Percentiles rank a stretch among this genome's conserved stretches.
Conservation (phyloP, 2,113 vertebrate genomes). For the Planiliza haematocheilus region DNA sequence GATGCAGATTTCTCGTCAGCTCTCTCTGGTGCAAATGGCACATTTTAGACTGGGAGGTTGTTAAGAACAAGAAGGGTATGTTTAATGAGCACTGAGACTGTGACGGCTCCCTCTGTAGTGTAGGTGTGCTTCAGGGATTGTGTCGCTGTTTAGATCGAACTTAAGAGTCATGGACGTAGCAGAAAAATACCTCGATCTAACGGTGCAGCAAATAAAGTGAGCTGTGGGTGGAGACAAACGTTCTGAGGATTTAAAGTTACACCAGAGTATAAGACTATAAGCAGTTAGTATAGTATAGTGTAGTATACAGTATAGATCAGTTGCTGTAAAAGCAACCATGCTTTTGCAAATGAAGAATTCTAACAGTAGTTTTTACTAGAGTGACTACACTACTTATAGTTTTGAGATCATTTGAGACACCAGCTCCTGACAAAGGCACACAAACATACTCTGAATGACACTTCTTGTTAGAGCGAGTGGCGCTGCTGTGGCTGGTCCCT, state of each 20-base stretch:
- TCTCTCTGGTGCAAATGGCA: slow-evolving; percentile 20
- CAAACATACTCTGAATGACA: slow-evolving; percentile 1
- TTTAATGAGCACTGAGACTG: slow-evolving; percentile 54
- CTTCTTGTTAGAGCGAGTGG: slow-evolving; percentile 5
- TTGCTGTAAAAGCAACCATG: too few species aligned
- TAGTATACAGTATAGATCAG: too few species aligned
- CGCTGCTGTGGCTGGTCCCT: slow-evolving; percentile 24
- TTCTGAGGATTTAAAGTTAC: not conserved
- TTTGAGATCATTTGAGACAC: too few species aligned
- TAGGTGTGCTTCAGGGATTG: slow-evolving; percentile 26
- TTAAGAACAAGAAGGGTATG: slow-evolving; percentile 27
- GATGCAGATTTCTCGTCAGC: slow-evolving; percentile 30
- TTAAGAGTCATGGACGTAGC: too few species aligned
- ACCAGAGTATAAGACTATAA: not conserved
- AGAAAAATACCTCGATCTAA: too few species aligned
- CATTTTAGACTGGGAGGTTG: slow-evolving; percentile 6
- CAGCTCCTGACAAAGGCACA: not conserved
- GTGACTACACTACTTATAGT: not conserved
- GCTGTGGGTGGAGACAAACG: too few species aligned
- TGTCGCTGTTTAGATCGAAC: slow-evolving; percentile 10
- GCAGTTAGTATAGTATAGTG: too few species aligned
- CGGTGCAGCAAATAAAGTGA: not conserved
- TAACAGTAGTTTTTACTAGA: not conserved
- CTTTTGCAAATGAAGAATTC: too few species aligned
- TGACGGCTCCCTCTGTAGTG: slow-evolving; percentile 19